These are phyloP conservation scores for Leptinotarsa defecta DNA, from an alignment of 1,140 invertebrate species.

Conservation along the genomic window DNA sequence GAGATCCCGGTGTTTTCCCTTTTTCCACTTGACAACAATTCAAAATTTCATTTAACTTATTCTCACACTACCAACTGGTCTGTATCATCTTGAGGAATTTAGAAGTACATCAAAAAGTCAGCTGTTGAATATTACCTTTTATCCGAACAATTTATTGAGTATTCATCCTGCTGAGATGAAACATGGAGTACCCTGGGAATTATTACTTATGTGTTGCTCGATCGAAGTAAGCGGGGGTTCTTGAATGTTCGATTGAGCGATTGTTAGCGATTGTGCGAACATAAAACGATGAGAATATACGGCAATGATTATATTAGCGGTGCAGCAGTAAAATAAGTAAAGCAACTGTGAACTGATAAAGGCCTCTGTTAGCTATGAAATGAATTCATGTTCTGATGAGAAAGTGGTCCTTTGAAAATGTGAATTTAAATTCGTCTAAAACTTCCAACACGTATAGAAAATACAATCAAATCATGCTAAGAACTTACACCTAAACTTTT, in stretches of 20 bases:
- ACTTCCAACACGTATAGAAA: too few species aligned
- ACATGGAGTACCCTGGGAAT: slow-evolving; percentile 23
- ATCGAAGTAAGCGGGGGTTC: slow-evolving; percentile 27
- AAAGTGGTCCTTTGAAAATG: too few species aligned
- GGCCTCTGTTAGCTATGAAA: too few species aligned
- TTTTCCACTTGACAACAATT: neutral
- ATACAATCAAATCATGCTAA: too few species aligned
- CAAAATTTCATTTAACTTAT: neutral
- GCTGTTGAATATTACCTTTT: slow-evolving; percentile 15
- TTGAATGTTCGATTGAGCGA: slow-evolving; percentile 11
- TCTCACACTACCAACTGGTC: slow-evolving; percentile 1
- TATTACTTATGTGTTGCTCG: slow-evolving; percentile 22
- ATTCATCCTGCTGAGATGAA: slow-evolving; percentile 21
- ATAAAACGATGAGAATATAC: slow-evolving; percentile 14
- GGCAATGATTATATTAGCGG: slow-evolving; percentile 2
- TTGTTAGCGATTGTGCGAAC: slow-evolving; percentile 13
- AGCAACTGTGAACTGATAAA: too few species aligned
- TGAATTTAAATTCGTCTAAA: too few species aligned
- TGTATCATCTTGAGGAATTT: slow-evolving; percentile 1
- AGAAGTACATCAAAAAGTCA: slow-evolving; percentile 11
- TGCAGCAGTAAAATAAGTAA: neutral
- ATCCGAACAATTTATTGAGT: slow-evolving; percentile 16
- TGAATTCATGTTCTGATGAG: too few species aligned
- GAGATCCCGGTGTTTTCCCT: neutral
- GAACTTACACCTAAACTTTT: too few species aligned